Evolutionary conservation across 2,113 vertebrate genomes (phyloP), one percentile per base, ranked within the genome.

Genomic region (Rhinichthys klamathensis): DNA sequence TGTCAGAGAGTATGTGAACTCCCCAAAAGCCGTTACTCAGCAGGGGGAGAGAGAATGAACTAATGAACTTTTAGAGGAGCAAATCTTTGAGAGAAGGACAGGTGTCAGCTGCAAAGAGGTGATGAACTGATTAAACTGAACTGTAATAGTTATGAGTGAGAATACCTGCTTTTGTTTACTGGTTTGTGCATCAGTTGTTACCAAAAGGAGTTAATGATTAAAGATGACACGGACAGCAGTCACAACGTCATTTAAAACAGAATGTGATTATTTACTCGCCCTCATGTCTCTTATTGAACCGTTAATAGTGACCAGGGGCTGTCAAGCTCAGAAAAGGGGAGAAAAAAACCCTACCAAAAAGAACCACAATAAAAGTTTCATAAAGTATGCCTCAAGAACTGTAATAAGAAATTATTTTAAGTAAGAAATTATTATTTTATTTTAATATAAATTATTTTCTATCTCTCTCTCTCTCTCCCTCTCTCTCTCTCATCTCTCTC

Each of bases 1-100:
- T 74, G n/a, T 49, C 23, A 74, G 41, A 41, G 35, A 74, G 25
- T 65, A 56, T 54, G 78, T 74, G 41, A 32, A 67, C 69, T 41
- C 32, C 51, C 44, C 32, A 15, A 78, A 67, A 85, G 83, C 74
- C 74, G 74, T 79, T 85, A 79, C 56, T 41, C 74, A 67, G 83
- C 49, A 61, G 60, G 72, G 41, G 41, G 32, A 54, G 10, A 83
- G n/a, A 83, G 46, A 77, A 56, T 44, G 73, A 86, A 86, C 72
- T 83, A 56, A 82, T 54, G 44, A 67, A 82, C 70, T 81, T 82
- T 44, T 75, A 69, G 51, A 79, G n/a, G 46, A 41, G n/a, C 72
- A 76, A 49, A 65, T 76, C 30, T 32, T 61, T 80, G 35, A 65
- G 38, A 49, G 41, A 81, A 49, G 60, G 25, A 51, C 25, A 81